Percentiles rank a stretch among this genome's conserved stretches.
Conservation (phyloP, 2,888 invertebrate species). For the Drosophila histrio region DNA sequence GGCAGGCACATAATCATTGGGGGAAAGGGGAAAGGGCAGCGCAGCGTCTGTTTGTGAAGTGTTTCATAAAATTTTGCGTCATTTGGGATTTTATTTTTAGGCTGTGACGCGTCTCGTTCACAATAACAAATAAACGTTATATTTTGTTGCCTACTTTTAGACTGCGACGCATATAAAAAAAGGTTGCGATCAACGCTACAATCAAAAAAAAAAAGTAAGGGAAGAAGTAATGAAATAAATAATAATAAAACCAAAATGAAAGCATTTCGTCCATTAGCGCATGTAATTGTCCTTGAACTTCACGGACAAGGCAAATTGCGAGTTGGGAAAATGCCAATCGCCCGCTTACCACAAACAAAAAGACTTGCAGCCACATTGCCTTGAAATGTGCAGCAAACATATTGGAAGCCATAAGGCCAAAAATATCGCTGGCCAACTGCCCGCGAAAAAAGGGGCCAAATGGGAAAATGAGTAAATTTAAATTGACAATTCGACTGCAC, state of each 20-base stretch:
- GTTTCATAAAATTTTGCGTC: slow-evolving; percentile 53
- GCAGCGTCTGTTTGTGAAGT: slow-evolving; percentile 38
- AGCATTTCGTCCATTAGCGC: slow-evolving; percentile 23
- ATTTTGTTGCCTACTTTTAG: slow-evolving; percentile 53
- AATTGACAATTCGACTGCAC: slow-evolving; percentile 33
- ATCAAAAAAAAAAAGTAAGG: neutral
- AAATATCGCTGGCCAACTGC: slow-evolving; percentile 34
- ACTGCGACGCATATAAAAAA: slow-evolving; percentile 51
- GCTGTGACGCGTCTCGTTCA: slow-evolving; percentile 29
- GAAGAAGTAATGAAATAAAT: slow-evolving; percentile 1
- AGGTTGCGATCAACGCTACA: neutral
- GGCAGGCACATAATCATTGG: slow-evolving; percentile 3
- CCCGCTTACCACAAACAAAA: slow-evolving; percentile 11
- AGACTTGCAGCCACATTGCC: slow-evolving; percentile 26
- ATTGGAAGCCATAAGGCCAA: slow-evolving; percentile 62
- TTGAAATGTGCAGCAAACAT: slow-evolving; percentile 50
- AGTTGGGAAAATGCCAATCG: slow-evolving; percentile 57
- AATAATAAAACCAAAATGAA: slow-evolving; percentile 12
- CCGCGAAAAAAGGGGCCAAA: too few species aligned
- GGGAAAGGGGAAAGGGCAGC: too few species aligned
- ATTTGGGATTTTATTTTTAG: slow-evolving; percentile 63
- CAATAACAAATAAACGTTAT: slow-evolving; percentile 32
- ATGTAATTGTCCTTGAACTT: slow-evolving; percentile 73
- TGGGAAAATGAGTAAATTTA: slow-evolving; percentile 1
- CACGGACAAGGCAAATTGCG: slow-evolving; percentile 11